Evolutionary conservation across 2,797 vertebrate species (phyloP), one percentile per base, ranked within the genome.

Genomic region (Premnoplex brunnescens): DNA sequence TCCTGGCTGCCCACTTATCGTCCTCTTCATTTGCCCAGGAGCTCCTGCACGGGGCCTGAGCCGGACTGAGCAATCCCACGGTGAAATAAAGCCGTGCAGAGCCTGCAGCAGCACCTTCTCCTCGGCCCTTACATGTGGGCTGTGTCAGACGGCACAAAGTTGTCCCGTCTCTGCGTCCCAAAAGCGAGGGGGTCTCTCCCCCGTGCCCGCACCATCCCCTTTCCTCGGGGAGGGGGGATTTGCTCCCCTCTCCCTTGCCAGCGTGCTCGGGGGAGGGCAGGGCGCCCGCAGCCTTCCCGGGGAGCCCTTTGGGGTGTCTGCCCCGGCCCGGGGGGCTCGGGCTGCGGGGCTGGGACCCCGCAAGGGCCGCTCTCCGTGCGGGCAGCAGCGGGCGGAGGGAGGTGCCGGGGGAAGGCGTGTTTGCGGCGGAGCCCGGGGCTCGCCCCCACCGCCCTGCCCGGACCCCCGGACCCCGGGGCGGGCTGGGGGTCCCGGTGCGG

Each of bases 31-130:
- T 36, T 13, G 4, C 54, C 37, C 30, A 11, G 64, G 41, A 30
- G 56, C 54, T 66, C 51, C 46, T 23, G 9, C 32, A 12, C 2
- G 3, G 0, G 56, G 14, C 46, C 41, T 1, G 63, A 34, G 48
- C 0, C 2, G 58, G n/a, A 11, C 34, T 3, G 37, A 14, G 4
- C 69, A 2, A 2, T 0, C 2, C 12, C 27, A 0, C 0, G 14
- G 39, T 1, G 48, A 15, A 6, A 26, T 14, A 3, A 28, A 85
- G 7, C 48, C 7, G 1, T 3, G 63, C 24, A 10, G 64, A 82
- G 4, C 4, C 44, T 1, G 17, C 3, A 27, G 63, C 27, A 0
- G 0, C 1, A 21, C 27, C 26, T 39, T 41, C 23, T 5, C 10
- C 63, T 23, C 0, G 27, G 37, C 74, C 43, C 32, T 52, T 32